Evolutionary conservation across 2,113 vertebrate species (phyloP).

Genomic region (Bungarus multicinctus): DNA sequence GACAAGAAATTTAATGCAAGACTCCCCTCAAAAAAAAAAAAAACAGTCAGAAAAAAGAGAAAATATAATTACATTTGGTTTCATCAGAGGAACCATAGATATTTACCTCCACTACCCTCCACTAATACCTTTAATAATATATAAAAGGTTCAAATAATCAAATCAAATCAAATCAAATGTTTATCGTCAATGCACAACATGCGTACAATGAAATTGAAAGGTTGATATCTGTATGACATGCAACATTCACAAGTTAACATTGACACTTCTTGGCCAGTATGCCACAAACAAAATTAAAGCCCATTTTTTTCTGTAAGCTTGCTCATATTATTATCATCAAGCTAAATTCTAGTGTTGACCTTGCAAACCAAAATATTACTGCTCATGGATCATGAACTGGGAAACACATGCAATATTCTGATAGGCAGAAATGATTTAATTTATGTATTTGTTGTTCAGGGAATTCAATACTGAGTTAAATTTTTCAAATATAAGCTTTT

Average conservation of each 20-base stretch:
- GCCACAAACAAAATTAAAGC: background rate
- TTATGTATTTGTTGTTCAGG: background rate
- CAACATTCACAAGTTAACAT: background rate
- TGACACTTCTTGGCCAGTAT: background rate
- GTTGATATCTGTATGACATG: background rate
- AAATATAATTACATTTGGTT: background rate
- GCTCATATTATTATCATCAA: background rate
- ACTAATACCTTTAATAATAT: background rate
- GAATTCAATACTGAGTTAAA: background rate
- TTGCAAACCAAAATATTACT: background rate
- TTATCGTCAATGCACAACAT: too few relatives aligned
- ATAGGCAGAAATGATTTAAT: background rate
- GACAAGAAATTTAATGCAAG: background rate
- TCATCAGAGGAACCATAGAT: background rate
- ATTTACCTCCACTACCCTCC: background rate
- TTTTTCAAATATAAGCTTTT: background rate
- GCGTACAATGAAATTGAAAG: too few relatives aligned
- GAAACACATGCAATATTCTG: background rate
- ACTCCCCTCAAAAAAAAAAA: too few relatives aligned
- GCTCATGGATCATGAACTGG: background rate
- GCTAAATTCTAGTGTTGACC: background rate
- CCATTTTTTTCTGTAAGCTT: background rate
- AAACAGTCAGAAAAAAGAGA: background rate
- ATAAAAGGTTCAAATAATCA: background rate
- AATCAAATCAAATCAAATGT: too few relatives aligned